Evolutionary conservation across 2,113 vertebrate species (phyloP).

Genomic region (Bujurquina vittata): DNA sequence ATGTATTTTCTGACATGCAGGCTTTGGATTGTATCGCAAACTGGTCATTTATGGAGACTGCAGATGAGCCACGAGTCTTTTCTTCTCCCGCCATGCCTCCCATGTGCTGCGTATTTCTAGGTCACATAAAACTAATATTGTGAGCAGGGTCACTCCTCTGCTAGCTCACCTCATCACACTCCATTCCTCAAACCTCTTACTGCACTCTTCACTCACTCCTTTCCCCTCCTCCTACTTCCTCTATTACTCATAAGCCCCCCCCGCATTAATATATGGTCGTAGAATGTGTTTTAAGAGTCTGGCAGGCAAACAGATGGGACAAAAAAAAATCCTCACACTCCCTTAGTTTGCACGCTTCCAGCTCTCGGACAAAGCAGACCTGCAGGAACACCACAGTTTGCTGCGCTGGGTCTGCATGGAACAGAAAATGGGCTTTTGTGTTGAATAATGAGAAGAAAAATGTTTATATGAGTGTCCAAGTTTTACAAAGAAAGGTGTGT

Average conservation of each 20-base stretch:
- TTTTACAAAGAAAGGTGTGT: slow-evolving; percentile 8
- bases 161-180: slow-evolving; percentile 32
- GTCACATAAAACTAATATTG: slow-evolving; percentile 63
- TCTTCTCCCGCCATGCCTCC: background rate
- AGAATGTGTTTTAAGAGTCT: slow-evolving; percentile 35
- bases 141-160: slow-evolving; percentile 44
- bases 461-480: slow-evolving; percentile 32
- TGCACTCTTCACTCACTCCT: background rate
- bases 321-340: background rate
- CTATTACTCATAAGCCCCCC: background rate
- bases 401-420: background rate
- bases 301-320: slow-evolving; percentile 24
- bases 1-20: background rate
- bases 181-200: background rate
- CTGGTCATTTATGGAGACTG: slow-evolving; percentile 28
- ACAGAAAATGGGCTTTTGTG: slow-evolving; percentile 5
- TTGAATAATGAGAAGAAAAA: slow-evolving; percentile 29
- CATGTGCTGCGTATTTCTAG: slow-evolving; percentile 51
- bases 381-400: background rate
- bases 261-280: background rate
- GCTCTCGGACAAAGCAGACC: background rate
- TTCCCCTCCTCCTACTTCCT: background rate
- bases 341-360: background rate
- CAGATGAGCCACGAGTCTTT: slow-evolving; percentile 26
- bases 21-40: slow-evolving; percentile 9